A percentile compares a stretch with the other conserved stretches of the same genome.
Conservation (phyloP, 2,888 invertebrate species). For the Diploptera punctata region DNA sequence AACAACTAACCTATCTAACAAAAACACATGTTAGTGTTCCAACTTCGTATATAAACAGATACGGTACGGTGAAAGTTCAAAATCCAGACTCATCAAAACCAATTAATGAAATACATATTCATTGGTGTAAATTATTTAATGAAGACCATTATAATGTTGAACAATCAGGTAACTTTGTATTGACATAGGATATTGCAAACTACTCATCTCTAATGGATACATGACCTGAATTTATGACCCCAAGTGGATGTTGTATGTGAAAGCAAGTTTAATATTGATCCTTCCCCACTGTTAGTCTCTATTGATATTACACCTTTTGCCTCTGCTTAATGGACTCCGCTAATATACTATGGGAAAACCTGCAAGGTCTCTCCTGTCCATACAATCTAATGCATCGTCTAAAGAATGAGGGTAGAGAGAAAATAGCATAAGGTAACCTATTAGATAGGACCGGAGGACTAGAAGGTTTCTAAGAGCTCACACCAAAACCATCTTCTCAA, state of each 20-base stretch:
- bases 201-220: neutral
- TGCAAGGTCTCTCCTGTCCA: neutral
- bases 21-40: too few relatives aligned
- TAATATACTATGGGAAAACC: slow-evolving; percentile 12
- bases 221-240: neutral
- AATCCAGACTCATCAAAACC: too few relatives aligned
- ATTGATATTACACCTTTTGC: slow-evolving; percentile 21
- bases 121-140: too few relatives aligned
- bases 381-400: slow-evolving; percentile 3
- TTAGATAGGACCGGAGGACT: neutral
- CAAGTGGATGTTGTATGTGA: neutral
- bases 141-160: too few relatives aligned
- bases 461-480: neutral
- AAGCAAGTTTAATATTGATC: slow-evolving; percentile 8
- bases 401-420: neutral
- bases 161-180: too few relatives aligned
- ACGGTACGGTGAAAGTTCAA: too few relatives aligned
- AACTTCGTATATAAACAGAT: too few relatives aligned
- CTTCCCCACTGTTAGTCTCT: neutral
- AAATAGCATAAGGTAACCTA: neutral
- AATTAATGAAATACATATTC: too few relatives aligned
- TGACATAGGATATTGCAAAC: too few relatives aligned
- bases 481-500: neutral
- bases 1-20: too few relatives aligned
- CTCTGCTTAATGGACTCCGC: slow-evolving; percentile 2